These are phyloP conservation scores for Mesitornis unicolor DNA, from an alignment of 2,113 vertebrate genomes.

Conservation along the genomic window DNA sequence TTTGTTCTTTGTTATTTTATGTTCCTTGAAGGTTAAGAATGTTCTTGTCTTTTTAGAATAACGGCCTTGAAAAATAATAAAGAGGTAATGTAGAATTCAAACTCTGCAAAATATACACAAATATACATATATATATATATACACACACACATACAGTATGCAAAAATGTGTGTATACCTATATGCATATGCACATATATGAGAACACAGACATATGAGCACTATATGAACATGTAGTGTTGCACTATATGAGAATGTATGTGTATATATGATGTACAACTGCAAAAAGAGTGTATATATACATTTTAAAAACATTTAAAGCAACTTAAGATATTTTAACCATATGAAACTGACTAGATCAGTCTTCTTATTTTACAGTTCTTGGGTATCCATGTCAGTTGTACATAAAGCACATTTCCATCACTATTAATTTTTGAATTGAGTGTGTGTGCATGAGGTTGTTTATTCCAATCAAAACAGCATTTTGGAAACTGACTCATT, in stretches of 20 bases:
- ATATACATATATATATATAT: background rate
- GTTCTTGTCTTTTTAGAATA: background rate
- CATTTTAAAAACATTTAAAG: background rate
- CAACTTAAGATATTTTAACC: background rate
- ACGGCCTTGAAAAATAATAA: background rate
- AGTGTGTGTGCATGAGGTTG: background rate
- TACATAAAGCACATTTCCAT: background rate
- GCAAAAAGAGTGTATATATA: background rate
- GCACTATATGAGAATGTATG: background rate
- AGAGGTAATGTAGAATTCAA: background rate
- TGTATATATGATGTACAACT: background rate
- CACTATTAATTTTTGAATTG: background rate
- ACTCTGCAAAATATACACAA: background rate
- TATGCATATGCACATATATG: background rate
- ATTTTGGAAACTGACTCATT: background rate
- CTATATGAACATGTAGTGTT: background rate
- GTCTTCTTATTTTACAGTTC: background rate
- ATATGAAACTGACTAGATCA: background rate
- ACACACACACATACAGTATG: background rate
- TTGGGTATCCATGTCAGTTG: background rate
- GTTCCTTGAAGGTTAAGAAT: background rate
- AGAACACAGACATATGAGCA: background rate
- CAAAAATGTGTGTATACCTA: background rate
- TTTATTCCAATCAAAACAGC: background rate
- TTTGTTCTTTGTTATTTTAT: background rate